Evolutionary conservation across 2,113 vertebrate genomes (phyloP), one percentile per base, ranked within the genome.

Genomic region (Ceyx melanurus): DNA sequence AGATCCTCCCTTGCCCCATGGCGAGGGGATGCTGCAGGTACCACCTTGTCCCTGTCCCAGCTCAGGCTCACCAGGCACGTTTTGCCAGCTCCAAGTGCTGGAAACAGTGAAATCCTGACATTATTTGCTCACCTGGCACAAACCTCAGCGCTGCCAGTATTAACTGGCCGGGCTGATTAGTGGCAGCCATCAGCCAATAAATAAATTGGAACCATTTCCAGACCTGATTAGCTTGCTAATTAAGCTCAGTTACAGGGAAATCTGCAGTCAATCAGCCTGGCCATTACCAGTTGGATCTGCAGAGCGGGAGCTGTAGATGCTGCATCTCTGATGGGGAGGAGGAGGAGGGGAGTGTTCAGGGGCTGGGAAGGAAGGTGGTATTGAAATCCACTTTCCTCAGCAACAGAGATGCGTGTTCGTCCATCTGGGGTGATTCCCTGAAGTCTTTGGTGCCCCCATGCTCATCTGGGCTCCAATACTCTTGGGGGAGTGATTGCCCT

Each of bases 171-270:
- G 92, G 92, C 75, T 60, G 43, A 95, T 95, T 67, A 95, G 94
- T 23, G 85, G 93, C 89, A 92, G 93, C 85, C 90, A 89, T 53
- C 91, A 48, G 91, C 89, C 95, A 81, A 80, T 92, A 96, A 96
- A 94, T 95, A 96, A 96, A 95, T 95, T 92, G 95, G 95, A 96
- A 83, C 72, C 95, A 94, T 89, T 89, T 94, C 91, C 92, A 91
- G 94, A 88, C 74, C 94, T 93, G 95, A 94, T 96, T 96, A 93
- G 95, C 95, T 95, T 91, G 91, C 92, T 96, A 95, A 96, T 96
- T 96, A 95, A 96, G 94, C 94, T 92, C 94, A 21, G 94, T 95
- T 94, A 95, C 68, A 54, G 94, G 87, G 91, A 96, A 93, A 95
- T 93, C 94, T 95, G 96, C 96, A 93, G 96, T 89, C 92, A 87